phyloP scores from a whole-genome alignment of 2,797 vertebrate species.

The Siniperca scherzeri region DNA sequence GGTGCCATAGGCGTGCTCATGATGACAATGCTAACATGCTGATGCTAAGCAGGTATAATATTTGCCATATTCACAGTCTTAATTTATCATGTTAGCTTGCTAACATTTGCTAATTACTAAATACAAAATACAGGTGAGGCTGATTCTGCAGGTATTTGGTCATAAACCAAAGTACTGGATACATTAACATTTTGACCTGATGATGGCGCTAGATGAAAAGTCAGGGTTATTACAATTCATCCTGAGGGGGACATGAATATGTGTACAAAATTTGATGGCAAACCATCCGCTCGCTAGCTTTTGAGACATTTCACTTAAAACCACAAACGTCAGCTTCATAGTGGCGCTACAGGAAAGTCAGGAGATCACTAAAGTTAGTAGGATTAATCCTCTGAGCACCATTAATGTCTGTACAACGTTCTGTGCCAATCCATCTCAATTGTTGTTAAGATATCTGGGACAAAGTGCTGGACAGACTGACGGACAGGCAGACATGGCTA shows the following conservation, averaged over 20 bases:
- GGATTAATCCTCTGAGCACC: neutral
- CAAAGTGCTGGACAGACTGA: neutral
- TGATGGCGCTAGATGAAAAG: neutral
- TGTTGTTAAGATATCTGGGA: neutral
- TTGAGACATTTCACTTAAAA: neutral
- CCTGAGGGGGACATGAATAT: neutral
- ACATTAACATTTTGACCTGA: no score
- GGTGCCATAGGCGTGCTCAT: neutral
- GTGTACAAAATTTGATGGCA: neutral
- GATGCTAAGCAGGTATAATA: neutral
- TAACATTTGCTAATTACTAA: neutral
- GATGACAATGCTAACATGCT: neutral
- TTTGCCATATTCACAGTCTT: neutral
- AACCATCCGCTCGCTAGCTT: neutral
- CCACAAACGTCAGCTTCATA: neutral
- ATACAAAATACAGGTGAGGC: neutral
- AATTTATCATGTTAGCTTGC: neutral
- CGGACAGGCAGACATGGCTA: neutral
- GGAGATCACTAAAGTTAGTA: neutral
- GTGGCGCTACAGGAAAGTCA: neutral
- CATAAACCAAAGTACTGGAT: neutral
- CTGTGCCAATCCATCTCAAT: neutral
- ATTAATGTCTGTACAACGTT: neutral
- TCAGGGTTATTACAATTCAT: neutral
- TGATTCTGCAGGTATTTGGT: neutral